Percentiles rank a stretch among this genome's conserved stretches.
These are phyloP conservation scores for Variabilichromis moorii DNA, from an alignment of 2,113 vertebrate species.

Conservation along the genomic window DNA sequence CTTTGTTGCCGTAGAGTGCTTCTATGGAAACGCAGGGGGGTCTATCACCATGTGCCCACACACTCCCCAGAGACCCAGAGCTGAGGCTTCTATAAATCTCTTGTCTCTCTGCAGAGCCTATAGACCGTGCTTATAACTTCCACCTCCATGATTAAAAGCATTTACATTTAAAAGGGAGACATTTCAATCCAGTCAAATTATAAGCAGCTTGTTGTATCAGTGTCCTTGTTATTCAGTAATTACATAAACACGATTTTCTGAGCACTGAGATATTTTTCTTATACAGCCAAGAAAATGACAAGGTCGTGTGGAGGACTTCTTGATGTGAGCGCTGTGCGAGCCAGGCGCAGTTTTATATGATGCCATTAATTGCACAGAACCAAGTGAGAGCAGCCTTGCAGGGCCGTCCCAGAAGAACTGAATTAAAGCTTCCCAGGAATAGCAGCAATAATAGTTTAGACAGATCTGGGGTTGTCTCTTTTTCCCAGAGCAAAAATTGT, in stretches of 20 bases:
- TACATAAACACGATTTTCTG: not conserved
- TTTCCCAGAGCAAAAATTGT: not conserved
- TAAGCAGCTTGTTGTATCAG: not conserved
- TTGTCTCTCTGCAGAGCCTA: constrained; percentile 22
- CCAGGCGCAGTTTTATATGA: not conserved
- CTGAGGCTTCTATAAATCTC: constrained; percentile 53
- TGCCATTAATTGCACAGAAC: constrained; percentile 36
- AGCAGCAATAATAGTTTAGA: constrained; percentile 14
- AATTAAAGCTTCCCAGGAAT: constrained; percentile 42
- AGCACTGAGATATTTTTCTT: not conserved
- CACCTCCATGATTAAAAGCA: not conserved
- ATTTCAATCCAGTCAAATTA: not conserved
- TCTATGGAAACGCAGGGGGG: constrained; percentile 63
- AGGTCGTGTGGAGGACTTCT: constrained; percentile 53
- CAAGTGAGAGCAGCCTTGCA: constrained; percentile 20
- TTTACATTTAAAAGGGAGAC: not conserved
- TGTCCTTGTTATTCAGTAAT: not conserved
- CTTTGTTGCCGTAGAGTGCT: constrained; percentile 34
- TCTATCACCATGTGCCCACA: constrained; percentile 60
- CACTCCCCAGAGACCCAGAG: constrained; percentile 46
- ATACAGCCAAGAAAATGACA: not conserved
- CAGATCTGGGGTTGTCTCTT: not conserved
- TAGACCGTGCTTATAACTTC: not conserved
- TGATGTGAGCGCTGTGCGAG: not conserved
- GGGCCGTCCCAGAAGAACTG: constrained; percentile 22